Base-by-base conservation (phyloP, 1,140 invertebrate species). In the Helicoverpa zea region DNA sequence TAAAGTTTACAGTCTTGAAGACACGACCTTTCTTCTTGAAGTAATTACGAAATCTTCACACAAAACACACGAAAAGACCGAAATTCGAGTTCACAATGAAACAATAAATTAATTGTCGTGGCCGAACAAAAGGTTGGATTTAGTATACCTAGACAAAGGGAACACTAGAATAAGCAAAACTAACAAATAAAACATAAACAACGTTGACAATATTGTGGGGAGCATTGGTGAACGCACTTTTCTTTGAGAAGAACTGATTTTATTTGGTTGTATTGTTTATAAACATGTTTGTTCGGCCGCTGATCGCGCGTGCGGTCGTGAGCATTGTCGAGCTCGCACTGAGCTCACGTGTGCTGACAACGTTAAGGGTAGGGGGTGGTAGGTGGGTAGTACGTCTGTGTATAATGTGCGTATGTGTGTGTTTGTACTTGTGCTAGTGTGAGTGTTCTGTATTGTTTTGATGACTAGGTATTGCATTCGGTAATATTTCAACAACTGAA, bases 171-270 rank as follows among this genome's bases (percentile, higher is more conserved):
- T 85, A 3, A 94, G 51, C 9, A 95, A 74, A 23, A 94, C 88
- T 58, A 95, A 87, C 64, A 95, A 82, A 84, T 94, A 93, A 11
- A 95, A 86, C 87, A 95, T 90, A 64, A 95, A 93, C 14, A 94
- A 52, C 0, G 90, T 90, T 3, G 93, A 89, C 49, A 95, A 77
- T 10, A 95, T 73, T 66, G 84, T 87, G 35, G 90, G 82, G 54
- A 93, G 81, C 82, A 91, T 87, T 83, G 56, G 49, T 63, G 13
- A 61, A n/a, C 4, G 18, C 10, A 49, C n/a, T 49, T 18, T 18
- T 11, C 43, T 7, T 47, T 43, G 35, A 43, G 9, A 18, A 52
- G 16, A 35, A 43, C 10, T 52, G 12, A 18, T 43, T 51, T 52
- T 70, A 70, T 70, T 51, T 70, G 3, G 29, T 66, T 47, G 1